A percentile compares a stretch with the other conserved stretches of the same genome.
These are phyloP conservation scores for Salpingus planirostris DNA, from an alignment of 2,888 invertebrate species.

Conservation along the genomic window DNA sequence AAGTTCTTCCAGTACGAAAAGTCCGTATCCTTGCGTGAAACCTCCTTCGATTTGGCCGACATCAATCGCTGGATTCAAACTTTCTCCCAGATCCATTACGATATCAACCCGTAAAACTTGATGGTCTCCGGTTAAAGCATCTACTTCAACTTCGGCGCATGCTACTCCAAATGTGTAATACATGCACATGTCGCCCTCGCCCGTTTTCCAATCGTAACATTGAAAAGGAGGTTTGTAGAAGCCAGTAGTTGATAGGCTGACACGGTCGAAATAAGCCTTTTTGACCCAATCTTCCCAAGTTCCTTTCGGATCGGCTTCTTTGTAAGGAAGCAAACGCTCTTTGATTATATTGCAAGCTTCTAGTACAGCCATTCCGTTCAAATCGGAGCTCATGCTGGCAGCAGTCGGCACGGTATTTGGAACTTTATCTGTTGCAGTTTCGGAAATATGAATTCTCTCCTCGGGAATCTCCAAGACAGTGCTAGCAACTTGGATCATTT, in stretches of 20 bases:
- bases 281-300: slow-evolving; percentile 80
- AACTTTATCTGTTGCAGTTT: slow-evolving; percentile 83
- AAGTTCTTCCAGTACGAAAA: slow-evolving; percentile 85
- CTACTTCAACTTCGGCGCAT: slow-evolving; percentile 84
- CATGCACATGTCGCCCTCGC: slow-evolving; percentile 64
- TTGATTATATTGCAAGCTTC: slow-evolving; percentile 70
- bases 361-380: slow-evolving; percentile 92
- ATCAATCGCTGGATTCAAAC: slow-evolving; percentile 93
- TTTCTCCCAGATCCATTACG: slow-evolving; percentile 94
- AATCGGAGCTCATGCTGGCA: slow-evolving; percentile 79
- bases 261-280: slow-evolving; percentile 65
- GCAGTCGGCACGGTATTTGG: slow-evolving; percentile 88
- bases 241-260: slow-evolving; percentile 75
- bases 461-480: slow-evolving; percentile 59
- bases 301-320: slow-evolving; percentile 63
- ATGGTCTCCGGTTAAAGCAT: slow-evolving; percentile 91
- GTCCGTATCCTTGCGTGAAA: slow-evolving; percentile 89
- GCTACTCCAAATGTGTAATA: slow-evolving; percentile 85
- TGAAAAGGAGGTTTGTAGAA: slow-evolving; percentile 71
- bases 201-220: slow-evolving; percentile 60
- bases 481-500: slow-evolving; percentile 89
- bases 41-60: slow-evolving; percentile 95
- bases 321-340: slow-evolving; percentile 65
- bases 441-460: slow-evolving; percentile 69
- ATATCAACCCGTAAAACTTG: slow-evolving; percentile 82